Conservation (phyloP, 1,140 invertebrate species). For the Zaprionus ornatus region DNA sequence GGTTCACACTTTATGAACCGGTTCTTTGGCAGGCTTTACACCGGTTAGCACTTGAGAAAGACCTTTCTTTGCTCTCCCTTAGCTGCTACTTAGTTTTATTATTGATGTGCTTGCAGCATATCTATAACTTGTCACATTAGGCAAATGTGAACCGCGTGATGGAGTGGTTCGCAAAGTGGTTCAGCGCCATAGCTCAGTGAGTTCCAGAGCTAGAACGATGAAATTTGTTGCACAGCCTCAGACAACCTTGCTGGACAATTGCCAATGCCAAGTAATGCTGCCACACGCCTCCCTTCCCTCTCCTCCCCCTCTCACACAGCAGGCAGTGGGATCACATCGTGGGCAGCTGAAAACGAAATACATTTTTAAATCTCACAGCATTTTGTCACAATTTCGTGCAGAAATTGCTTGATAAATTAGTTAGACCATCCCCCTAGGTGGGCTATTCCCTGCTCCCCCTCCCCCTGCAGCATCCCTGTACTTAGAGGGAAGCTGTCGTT, state of each 20-base stretch:
- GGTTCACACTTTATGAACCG: background rate
- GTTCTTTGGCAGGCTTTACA: background rate
- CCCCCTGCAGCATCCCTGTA: background rate
- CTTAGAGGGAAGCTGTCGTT: conserved; percentile 8
- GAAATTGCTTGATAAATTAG: conserved; percentile 45
- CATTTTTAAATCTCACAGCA: conserved; percentile 22
- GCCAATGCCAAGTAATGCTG: too few relatives aligned
- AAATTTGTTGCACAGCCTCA: background rate
- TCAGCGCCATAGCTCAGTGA: background rate
- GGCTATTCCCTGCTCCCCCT: background rate
- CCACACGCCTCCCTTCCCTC: background rate
- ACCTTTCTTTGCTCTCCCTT: too few relatives aligned
- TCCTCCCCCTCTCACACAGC: background rate
- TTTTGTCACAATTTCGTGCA: conserved; percentile 27
- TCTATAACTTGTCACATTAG: background rate
- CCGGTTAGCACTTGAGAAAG: too few relatives aligned
- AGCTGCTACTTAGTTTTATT: too few relatives aligned
- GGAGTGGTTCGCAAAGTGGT: background rate
- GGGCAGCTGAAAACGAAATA: background rate
- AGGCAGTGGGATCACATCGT: background rate
- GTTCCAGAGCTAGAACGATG: background rate
- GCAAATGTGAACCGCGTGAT: background rate
- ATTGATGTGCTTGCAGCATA: too few relatives aligned
- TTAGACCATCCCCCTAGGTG: background rate
- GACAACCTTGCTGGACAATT: background rate